Evolutionary conservation across 2,888 invertebrate genomes (phyloP).

Genomic region (Xestobium rufovillosum): DNA sequence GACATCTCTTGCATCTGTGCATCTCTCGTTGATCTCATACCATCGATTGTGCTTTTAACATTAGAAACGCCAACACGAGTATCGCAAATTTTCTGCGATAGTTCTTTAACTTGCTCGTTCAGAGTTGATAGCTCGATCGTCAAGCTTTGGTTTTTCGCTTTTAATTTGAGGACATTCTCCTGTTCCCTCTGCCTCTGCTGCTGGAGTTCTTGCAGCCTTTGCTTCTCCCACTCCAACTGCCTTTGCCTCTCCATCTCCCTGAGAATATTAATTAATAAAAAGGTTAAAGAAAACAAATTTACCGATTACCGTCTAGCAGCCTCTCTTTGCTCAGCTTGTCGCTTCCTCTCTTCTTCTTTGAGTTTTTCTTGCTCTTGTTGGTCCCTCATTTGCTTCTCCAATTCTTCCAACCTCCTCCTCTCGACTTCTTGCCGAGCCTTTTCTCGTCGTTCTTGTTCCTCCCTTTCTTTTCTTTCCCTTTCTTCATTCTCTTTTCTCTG

Average conservation of each 20-base stretch:
- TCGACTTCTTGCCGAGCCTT: slow-evolving; percentile 65
- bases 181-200: slow-evolving; percentile 79
- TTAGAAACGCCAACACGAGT: slow-evolving; percentile 81
- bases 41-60: slow-evolving; percentile 92
- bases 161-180: slow-evolving; percentile 73
- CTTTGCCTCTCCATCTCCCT: slow-evolving; percentile 92
- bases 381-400: slow-evolving; percentile 71
- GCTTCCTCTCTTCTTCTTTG: slow-evolving; percentile 69
- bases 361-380: slow-evolving; percentile 69
- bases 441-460: slow-evolving; percentile 82
- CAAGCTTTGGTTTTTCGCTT: slow-evolving; percentile 79
- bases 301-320: slow-evolving; percentile 56
- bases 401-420: slow-evolving; percentile 79
- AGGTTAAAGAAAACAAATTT: not conserved
- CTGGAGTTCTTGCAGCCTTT: slow-evolving; percentile 74
- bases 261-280: slow-evolving; percentile 5
- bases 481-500: slow-evolving; percentile 89
- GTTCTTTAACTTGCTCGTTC: slow-evolving; percentile 57
- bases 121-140: slow-evolving; percentile 67
- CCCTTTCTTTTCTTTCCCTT: slow-evolving; percentile 84
- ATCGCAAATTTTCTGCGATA: slow-evolving; percentile 74
- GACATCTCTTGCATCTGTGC: slow-evolving; percentile 82
- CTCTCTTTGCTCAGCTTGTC: slow-evolving; percentile 73
- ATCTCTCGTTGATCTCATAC: slow-evolving; percentile 90
- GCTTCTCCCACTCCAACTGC: slow-evolving; percentile 94